Percentiles rank a stretch among this genome's conserved stretches.
These are phyloP conservation scores for Lepidurus couesii DNA, from an alignment of 1,140 invertebrate species.

Conservation along the genomic window DNA sequence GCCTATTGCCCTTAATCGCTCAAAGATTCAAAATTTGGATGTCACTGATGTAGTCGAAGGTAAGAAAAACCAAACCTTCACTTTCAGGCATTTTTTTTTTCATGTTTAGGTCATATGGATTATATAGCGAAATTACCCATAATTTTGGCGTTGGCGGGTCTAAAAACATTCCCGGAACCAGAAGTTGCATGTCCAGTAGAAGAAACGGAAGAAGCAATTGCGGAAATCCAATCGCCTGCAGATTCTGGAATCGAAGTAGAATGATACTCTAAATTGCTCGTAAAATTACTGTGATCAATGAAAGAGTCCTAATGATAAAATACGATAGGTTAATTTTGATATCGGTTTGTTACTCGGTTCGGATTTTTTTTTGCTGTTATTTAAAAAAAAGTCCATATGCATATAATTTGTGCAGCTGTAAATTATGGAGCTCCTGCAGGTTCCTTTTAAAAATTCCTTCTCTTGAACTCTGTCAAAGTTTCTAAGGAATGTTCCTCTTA, in stretches of 20 bases:
- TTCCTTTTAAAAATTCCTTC: too few relatives aligned
- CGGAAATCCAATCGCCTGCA: not conserved
- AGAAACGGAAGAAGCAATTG: too few relatives aligned
- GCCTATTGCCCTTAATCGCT: conserved; percentile 51
- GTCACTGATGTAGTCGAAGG: conserved; percentile 53
- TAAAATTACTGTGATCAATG: not conserved
- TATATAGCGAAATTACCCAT: not conserved
- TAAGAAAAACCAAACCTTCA: conserved; percentile 39
- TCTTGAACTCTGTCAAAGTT: too few relatives aligned
- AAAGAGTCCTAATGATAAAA: not conserved
- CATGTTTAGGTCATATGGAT: not conserved
- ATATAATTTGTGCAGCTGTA: too few relatives aligned
- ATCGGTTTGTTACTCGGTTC: too few relatives aligned
- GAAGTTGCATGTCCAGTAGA: not conserved
- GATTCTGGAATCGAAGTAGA: not conserved
- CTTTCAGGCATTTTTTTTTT: not conserved
- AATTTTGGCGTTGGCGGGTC: not conserved
- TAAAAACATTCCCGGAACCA: not conserved
- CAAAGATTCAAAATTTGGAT: conserved; percentile 57
- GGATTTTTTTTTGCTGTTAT: too few relatives aligned
- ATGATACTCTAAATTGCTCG: not conserved
- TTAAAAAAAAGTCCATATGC: too few relatives aligned
- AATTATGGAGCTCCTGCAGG: too few relatives aligned
- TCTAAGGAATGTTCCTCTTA: too few relatives aligned
- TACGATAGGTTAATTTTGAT: not conserved